Percentiles rank a stretch among this genome's conserved stretches.
phyloP scores from a whole-genome alignment of 2,888 invertebrate species.

The Flexamia atlantica region DNA sequence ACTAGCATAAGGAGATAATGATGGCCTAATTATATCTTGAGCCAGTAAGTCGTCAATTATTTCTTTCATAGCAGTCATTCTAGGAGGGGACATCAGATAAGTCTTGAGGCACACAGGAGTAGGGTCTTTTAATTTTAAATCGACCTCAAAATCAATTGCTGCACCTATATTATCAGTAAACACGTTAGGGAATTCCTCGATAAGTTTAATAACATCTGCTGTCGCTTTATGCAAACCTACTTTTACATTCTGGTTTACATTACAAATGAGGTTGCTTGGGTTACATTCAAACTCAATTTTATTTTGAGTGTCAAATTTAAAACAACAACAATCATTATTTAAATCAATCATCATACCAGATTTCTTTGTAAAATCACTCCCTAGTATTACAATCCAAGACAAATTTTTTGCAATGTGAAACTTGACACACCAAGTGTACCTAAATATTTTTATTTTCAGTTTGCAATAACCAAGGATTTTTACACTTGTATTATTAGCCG shows the following conservation, averaged over 20 bases:
- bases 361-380: conserved; percentile 6
- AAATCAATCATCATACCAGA: conserved; percentile 18
- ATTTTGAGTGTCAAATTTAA: background rate
- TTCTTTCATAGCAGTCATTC: background rate
- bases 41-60: conserved; percentile 2
- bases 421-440: conserved; percentile 1
- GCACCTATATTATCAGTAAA: conserved; percentile 32
- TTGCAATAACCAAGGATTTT: background rate
- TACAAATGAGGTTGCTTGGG: background rate
- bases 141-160: conserved; percentile 1
- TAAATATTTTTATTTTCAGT: conserved; percentile 13
- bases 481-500: background rate
- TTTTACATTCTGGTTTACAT: background rate
- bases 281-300: conserved; percentile 4
- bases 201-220: conserved; percentile 4
- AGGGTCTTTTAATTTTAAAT: background rate
- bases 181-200: background rate
- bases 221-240: background rate
- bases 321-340: conserved; percentile 16
- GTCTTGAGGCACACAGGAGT: background rate
- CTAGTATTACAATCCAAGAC: background rate
- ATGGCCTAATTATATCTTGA: background rate
- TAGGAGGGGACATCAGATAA: conserved; percentile 13
- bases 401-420: background rate
- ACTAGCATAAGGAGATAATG: background rate